These are phyloP conservation scores for Cuculus canorus DNA, from an alignment of 2,797 vertebrate genomes.

Conservation along the genomic window DNA sequence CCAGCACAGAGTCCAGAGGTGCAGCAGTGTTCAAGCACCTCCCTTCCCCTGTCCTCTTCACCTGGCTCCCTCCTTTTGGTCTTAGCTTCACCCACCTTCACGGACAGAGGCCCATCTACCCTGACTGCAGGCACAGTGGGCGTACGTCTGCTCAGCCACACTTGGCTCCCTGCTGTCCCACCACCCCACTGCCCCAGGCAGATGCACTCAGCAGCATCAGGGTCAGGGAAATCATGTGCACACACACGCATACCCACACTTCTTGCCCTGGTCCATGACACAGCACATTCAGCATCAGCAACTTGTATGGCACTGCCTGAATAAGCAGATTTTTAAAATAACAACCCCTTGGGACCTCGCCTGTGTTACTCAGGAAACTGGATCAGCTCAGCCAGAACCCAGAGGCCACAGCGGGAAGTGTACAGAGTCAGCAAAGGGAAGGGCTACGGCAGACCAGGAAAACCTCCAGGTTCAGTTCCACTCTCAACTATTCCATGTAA, in stretches of 20 bases:
- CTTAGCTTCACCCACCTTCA: not conserved
- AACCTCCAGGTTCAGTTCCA: not conserved
- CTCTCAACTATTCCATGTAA: not conserved
- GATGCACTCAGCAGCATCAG: not conserved
- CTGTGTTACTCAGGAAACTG: not conserved
- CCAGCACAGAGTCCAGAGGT: not conserved
- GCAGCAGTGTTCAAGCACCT: not conserved
- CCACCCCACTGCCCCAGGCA: not conserved
- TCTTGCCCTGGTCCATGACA: not conserved
- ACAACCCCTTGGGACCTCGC: not conserved
- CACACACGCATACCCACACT: accelerated
- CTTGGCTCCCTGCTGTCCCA: not conserved
- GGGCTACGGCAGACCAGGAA: not conserved
- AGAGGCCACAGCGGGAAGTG: not conserved
- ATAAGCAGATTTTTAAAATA: slow-evolving; percentile 38
- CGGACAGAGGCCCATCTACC: not conserved
- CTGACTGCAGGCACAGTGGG: too few species aligned
- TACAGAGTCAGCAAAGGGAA: not conserved
- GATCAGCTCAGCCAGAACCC: not conserved
- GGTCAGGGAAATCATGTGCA: not conserved
- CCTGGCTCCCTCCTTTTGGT: not conserved
- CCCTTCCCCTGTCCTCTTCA: not conserved
- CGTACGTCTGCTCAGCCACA: not conserved
- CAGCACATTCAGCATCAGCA: not conserved
- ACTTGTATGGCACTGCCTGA: not conserved